These are phyloP conservation scores for Xiphorhynchus elegans DNA, from an alignment of 2,113 vertebrate genomes.

Conservation along the genomic window DNA sequence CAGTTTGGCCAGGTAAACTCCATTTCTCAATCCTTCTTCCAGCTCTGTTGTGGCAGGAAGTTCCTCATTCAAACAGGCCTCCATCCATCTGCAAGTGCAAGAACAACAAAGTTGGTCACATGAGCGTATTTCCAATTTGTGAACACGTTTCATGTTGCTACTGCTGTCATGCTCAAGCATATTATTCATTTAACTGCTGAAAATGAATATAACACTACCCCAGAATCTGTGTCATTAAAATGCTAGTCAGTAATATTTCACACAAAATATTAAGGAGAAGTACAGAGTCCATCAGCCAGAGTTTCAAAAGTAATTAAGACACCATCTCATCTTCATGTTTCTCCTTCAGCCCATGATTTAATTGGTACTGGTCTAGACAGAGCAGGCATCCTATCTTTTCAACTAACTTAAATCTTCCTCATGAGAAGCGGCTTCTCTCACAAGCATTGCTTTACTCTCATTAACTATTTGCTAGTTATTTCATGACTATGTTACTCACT, in stretches of 20 bases:
- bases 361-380: background rate
- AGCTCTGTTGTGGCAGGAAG: slow-evolving; percentile 95
- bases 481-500: background rate
- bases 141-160: background rate
- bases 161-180: background rate
- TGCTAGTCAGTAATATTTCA: background rate
- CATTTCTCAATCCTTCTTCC: slow-evolving; percentile 95
- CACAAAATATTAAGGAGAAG: background rate
- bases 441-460: background rate
- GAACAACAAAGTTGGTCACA: background rate
- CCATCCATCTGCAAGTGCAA: slow-evolving; percentile 89
- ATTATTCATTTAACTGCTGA: background rate
- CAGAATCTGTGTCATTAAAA: background rate
- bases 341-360: background rate
- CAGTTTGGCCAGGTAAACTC: slow-evolving; percentile 95
- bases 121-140: background rate
- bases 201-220: background rate
- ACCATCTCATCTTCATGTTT: background rate
- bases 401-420: background rate
- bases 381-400: background rate
- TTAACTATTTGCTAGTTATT: background rate
- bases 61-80: slow-evolving; percentile 94
- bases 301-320: background rate
- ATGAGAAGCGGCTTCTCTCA: background rate
- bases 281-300: background rate